Base-by-base conservation (phyloP, 2,113 vertebrate genomes). In the Todiramphus chloris region DNA sequence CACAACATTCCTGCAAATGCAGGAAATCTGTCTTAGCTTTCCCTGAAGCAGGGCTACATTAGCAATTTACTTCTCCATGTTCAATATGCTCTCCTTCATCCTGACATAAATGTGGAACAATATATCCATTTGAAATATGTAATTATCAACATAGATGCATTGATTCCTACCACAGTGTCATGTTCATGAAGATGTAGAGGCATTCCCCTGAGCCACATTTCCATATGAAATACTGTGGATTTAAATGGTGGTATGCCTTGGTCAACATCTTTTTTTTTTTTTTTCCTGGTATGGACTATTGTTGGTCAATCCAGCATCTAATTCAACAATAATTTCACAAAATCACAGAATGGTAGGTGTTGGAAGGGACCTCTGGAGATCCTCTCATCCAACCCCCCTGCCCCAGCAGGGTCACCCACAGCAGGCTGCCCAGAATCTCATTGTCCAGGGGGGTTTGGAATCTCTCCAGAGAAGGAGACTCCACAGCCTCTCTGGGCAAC, bases 151-250 rank as follows among this genome's bases (percentile, higher is more conserved):
- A 6, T 4, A 12, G 43, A 39, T 10, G 23, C 50, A 70, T 13
- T 46, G 30, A 18, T 53, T 81, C 64, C 5, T 23, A 11, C 48
- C n/a, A 24, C 6, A 3, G 0, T 13, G 3, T 5, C 6, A 27
- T 27, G 35, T 19, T 51, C 11, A 1, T 14, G 31, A 27, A 33
- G 59, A 11, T 24, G 7, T 27, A 13, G 28, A 70, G 50, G 5
- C 4, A 0, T 69, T 64, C 28, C 39, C 44, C 20, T 44, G 27
- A 9, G 21, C 39, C 23, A 27, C 58, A 27, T 64, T 75, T 46
- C 62, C 51, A 5, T 19, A 31, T 44, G 67, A 35, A 56, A 46
- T 43, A 20, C 33, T 5, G 2, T 31, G 20, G 9, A 37, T 60
- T 59, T 48, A 35, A 28, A 28, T n/a, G 23, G 17, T 21, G 15